Evolutionary conservation across 2,797 vertebrate species (phyloP).

Genomic region (Tragopan temminckii): DNA sequence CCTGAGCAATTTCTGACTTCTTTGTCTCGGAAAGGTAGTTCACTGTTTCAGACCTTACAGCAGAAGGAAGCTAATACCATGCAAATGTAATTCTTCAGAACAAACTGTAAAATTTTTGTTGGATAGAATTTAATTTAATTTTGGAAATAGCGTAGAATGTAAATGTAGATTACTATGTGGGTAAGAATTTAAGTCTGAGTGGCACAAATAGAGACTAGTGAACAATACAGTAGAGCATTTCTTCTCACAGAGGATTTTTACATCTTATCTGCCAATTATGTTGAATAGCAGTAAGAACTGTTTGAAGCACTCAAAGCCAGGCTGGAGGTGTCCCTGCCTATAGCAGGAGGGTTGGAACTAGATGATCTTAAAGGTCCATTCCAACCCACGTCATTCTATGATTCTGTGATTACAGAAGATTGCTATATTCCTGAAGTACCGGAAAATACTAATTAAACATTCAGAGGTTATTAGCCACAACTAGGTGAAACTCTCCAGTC

Average conservation of each 20-base stretch:
- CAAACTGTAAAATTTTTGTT: not conserved
- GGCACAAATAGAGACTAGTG: constrained; percentile 6
- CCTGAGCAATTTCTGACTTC: not conserved
- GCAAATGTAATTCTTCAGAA: not conserved
- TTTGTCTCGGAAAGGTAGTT: not conserved
- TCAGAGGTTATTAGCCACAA: not conserved
- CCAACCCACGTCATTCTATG: no score
- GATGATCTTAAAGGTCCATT: no score
- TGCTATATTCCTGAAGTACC: not conserved
- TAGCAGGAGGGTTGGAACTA: no score
- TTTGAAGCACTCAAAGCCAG: not conserved
- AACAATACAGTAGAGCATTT: not conserved
- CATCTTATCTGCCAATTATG: not conserved
- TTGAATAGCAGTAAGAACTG: not conserved
- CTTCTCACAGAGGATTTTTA: not conserved
- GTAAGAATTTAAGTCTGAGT: constrained; percentile 34
- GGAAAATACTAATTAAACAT: not conserved
- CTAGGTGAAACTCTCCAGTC: not conserved
- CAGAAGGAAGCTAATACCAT: not conserved
- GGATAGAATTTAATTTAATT: not conserved
- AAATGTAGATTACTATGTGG: not conserved
- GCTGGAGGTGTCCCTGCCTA: no score
- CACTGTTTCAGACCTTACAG: not conserved
- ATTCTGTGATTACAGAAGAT: not conserved
- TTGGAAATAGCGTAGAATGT: not conserved